Evolutionary conservation across 2,888 invertebrate genomes (phyloP).

Genomic region (Trichacis sp.): DNA sequence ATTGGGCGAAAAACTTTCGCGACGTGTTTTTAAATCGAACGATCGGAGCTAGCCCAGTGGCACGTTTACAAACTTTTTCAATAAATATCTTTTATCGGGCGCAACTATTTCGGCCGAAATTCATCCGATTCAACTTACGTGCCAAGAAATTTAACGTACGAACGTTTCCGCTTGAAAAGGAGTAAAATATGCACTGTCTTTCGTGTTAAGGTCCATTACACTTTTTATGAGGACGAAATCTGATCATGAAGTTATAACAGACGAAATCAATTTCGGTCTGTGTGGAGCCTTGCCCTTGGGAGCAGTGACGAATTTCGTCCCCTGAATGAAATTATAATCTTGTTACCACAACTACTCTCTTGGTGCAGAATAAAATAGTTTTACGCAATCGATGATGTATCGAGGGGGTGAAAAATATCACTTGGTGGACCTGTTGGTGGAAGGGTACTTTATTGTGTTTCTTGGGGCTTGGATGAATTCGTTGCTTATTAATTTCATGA

Average conservation of each 20-base stretch:
- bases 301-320: conserved; percentile 29
- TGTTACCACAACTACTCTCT: conserved; percentile 47
- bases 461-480: no score
- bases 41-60: conserved; percentile 34
- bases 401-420: conserved; percentile 40
- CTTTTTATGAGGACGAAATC: conserved; percentile 15
- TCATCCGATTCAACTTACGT: conserved; percentile 13
- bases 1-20: conserved; percentile 40
- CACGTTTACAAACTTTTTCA: conserved; percentile 32
- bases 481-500: no score
- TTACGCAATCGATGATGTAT: conserved; percentile 45
- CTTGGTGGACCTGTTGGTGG: background rate
- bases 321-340: conserved; percentile 53
- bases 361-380: conserved; percentile 47
- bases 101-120: conserved; percentile 16
- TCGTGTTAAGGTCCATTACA: background rate
- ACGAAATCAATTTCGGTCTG: conserved; percentile 27
- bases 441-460: no score
- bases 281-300: conserved; percentile 14
- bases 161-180: background rate
- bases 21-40: conserved; percentile 41
- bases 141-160: conserved; percentile 1
- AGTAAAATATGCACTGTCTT: background rate
- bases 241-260: conserved; percentile 24
- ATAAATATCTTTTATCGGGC: conserved; percentile 39